phyloP scores from a whole-genome alignment of 2,113 vertebrate genomes.

The Arvicanthis niloticus region DNA sequence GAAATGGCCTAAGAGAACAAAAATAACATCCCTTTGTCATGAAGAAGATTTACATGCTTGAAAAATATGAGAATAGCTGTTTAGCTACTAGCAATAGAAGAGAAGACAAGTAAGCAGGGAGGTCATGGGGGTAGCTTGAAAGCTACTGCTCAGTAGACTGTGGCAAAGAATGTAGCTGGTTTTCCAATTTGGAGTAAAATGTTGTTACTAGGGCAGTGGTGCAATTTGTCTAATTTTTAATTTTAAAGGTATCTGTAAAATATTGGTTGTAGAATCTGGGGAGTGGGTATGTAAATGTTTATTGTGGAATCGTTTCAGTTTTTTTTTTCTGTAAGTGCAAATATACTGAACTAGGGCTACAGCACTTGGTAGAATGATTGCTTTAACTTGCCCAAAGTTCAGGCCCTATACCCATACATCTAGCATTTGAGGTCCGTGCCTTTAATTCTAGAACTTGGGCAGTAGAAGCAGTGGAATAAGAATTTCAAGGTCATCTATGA shows the following conservation, averaged over 20 bases:
- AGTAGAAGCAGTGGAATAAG: not conserved
- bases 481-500: not conserved
- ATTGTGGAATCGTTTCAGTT: not conserved
- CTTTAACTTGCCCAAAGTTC: not conserved
- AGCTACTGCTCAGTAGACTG: not conserved
- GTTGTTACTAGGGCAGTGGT: not conserved
- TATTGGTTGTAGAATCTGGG: slow-evolving; percentile 7
- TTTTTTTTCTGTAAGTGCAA: slow-evolving; percentile 26
- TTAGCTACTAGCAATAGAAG: not conserved
- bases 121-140: not conserved
- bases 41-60: not conserved
- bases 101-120: not conserved
- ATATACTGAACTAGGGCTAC: not conserved
- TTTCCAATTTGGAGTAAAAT: not conserved
- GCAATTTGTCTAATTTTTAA: not conserved
- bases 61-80: not conserved
- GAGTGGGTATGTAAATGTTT: not conserved
- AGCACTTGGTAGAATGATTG: not conserved
- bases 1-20: not conserved
- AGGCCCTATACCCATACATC: no score
- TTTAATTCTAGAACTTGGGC: not conserved
- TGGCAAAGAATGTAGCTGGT: not conserved
- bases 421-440: not conserved
- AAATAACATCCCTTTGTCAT: not conserved
- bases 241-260: not conserved